Evolutionary conservation across 2,888 invertebrate species (phyloP).

Genomic region (Rotaria socialis): DNA sequence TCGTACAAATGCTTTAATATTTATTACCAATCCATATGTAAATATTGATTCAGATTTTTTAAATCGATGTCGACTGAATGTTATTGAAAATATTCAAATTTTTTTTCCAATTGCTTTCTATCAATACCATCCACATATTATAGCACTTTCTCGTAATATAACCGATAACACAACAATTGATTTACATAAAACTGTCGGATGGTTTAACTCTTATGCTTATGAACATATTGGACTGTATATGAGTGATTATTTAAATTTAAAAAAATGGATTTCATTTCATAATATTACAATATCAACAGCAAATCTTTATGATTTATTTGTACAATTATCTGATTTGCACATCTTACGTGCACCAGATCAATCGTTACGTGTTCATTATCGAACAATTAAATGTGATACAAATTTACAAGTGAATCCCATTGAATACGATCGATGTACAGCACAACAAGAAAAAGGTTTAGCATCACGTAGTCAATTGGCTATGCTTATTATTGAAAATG

Average conservation of each 20-base stretch:
- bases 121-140: constrained; percentile 71
- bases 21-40: constrained; percentile 67
- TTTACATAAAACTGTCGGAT: constrained; percentile 64
- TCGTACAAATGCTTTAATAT: constrained; percentile 69
- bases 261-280: constrained; percentile 64
- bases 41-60: constrained; percentile 77
- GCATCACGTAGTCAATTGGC: constrained; percentile 56
- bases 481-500: constrained; percentile 47
- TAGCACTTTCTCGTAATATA: constrained; percentile 52
- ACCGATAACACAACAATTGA: constrained; percentile 55
- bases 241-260: constrained; percentile 69
- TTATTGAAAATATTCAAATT: constrained; percentile 79
- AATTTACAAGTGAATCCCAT: background rate
- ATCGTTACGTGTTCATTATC: constrained; percentile 66
- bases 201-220: constrained; percentile 72
- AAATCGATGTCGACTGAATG: constrained; percentile 90
- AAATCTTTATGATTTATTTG: constrained; percentile 69
- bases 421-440: constrained; percentile 52
- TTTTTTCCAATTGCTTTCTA: constrained; percentile 85
- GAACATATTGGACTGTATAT: constrained; percentile 76
- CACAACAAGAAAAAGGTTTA: constrained; percentile 51
- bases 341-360: constrained; percentile 77
- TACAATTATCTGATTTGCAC: constrained; percentile 68
- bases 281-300: constrained; percentile 48
- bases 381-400: background rate